These are phyloP conservation scores for Orthonevra nobilis DNA, from an alignment of 2,888 invertebrate genomes.

Conservation along the genomic window DNA sequence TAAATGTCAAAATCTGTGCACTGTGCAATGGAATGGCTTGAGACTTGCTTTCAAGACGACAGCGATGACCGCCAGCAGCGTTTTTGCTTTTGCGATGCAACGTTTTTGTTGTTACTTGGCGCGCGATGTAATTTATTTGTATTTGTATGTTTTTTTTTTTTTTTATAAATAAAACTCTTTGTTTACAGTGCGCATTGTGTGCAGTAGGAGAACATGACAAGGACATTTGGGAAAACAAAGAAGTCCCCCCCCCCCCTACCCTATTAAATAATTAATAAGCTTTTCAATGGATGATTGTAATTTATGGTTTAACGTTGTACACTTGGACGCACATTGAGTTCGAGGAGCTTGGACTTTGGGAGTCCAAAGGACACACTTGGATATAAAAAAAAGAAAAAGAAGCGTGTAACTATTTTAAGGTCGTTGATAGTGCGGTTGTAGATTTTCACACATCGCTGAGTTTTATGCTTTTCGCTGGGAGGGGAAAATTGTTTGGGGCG, in stretches of 20 bases:
- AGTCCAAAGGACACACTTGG: conserved; percentile 38
- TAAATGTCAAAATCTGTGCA: conserved; percentile 25
- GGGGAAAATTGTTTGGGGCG: background rate
- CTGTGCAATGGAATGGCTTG: background rate
- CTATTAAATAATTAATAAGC: conserved; percentile 58
- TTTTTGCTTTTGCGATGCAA: conserved; percentile 11
- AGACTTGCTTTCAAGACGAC: background rate
- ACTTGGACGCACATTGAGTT: conserved; percentile 56
- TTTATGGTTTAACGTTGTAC: conserved; percentile 45
- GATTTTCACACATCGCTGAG: conserved; percentile 61
- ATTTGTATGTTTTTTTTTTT: conserved; percentile 45
- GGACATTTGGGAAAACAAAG: conserved; percentile 53
- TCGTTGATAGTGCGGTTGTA: conserved; percentile 5
- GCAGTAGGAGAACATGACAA: conserved; percentile 46
- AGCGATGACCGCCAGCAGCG: conserved; percentile 29
- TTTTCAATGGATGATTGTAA: conserved; percentile 39
- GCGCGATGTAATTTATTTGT: conserved; percentile 33
- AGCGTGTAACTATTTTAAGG: too few species aligned
- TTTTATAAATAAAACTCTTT: conserved; percentile 59
- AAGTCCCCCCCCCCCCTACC: conserved; percentile 9
- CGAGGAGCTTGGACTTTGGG: background rate
- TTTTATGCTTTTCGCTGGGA: conserved; percentile 11
- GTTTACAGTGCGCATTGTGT: conserved; percentile 22
- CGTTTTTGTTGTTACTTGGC: conserved; percentile 33
- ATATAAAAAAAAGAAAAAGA: too few species aligned